Percentiles rank a stretch among this genome's conserved stretches.
Conservation (phyloP, 2,113 vertebrate genomes). For the Trinectes maculatus region DNA sequence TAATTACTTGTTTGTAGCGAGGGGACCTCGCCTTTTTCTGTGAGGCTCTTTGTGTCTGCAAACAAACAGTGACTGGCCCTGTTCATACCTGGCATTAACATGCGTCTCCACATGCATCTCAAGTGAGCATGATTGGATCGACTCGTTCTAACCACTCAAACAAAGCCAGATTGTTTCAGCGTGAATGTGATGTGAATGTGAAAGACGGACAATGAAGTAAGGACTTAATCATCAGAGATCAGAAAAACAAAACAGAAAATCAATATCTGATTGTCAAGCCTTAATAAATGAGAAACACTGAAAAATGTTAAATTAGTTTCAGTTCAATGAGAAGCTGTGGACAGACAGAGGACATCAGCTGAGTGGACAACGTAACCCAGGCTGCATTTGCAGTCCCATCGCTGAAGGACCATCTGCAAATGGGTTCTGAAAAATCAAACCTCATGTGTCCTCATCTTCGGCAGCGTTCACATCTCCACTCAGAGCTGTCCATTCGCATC, state of each 20-base stretch:
- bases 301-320: background rate
- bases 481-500: too few relatives aligned
- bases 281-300: background rate
- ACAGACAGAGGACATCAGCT: background rate
- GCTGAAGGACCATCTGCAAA: too few relatives aligned
- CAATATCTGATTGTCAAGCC: background rate
- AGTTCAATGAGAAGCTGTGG: background rate
- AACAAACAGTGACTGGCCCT: constrained; percentile 51
- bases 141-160: background rate
- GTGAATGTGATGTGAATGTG: background rate
- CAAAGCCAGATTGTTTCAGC: background rate
- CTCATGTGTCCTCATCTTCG: too few relatives aligned
- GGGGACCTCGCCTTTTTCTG: constrained; percentile 55
- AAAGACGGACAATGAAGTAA: background rate
- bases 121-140: background rate
- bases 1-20: constrained; percentile 74
- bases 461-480: too few relatives aligned
- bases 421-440: too few relatives aligned
- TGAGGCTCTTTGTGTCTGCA: constrained; percentile 48
- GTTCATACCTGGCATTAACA: background rate
- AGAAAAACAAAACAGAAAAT: background rate
- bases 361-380: too few relatives aligned
- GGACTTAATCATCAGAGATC: background rate
- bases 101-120: background rate
- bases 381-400: too few relatives aligned